Evolutionary conservation across 2,888 invertebrate genomes (phyloP).

Genomic region (Capitulum mitella): DNA sequence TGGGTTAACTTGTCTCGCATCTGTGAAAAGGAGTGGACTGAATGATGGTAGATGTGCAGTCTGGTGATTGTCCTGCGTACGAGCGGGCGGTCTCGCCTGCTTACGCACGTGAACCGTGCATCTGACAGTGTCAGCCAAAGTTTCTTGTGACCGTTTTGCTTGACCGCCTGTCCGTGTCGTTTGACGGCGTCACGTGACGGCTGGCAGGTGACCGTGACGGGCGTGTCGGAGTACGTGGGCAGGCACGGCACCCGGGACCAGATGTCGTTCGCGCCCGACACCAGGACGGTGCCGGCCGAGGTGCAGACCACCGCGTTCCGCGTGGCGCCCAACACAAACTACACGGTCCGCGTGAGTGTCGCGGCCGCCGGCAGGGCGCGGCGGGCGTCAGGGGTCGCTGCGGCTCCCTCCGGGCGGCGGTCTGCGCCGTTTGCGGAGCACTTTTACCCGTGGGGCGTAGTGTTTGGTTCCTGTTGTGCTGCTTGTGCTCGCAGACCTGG

Average conservation of each 20-base stretch:
- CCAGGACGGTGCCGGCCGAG: no score
- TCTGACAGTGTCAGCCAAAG: no score
- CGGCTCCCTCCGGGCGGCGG: not conserved
- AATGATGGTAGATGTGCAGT: no score
- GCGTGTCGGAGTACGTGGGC: not conserved
- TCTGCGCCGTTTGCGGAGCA: not conserved
- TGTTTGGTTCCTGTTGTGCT: no score
- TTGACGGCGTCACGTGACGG: not conserved
- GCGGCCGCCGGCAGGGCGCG: not conserved
- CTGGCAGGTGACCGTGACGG: conserved; percentile 20
- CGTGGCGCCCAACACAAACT: conserved; percentile 74
- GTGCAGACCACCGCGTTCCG: not conserved
- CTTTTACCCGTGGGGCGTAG: no score
- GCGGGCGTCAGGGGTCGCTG: not conserved
- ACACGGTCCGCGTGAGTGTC: conserved; percentile 53
- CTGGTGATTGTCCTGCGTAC: no score
- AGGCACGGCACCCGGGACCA: not conserved
- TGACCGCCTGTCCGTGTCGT: not conserved
- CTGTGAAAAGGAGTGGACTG: no score
- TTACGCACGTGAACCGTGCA: no score
- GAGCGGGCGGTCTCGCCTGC: no score
- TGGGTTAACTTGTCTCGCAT: no score
- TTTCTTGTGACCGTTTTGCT: not conserved
- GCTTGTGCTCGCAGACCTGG: no score
- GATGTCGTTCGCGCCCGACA: not conserved